Percentiles rank a stretch among this genome's conserved stretches.
Evolutionary conservation across 1,140 invertebrate species (phyloP).

Genomic region (Sitophilus oryzae): DNA sequence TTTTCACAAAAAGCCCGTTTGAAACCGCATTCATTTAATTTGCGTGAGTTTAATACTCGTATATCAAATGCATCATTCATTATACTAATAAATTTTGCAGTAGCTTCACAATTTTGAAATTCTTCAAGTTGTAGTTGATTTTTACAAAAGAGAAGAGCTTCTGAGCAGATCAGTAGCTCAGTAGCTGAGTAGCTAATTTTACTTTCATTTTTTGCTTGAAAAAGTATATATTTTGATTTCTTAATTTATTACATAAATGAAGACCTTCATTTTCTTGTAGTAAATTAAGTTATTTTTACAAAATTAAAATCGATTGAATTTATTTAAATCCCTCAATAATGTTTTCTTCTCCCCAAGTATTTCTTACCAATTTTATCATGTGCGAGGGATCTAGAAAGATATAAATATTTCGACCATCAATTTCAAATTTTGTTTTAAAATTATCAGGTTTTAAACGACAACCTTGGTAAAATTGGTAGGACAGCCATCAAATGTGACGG

Average conservation of each 20-base stretch:
- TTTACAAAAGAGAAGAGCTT: constrained; percentile 1
- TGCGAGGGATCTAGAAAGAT: too few relatives aligned
- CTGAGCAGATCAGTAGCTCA: constrained; percentile 4
- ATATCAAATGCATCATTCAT: constrained; percentile 18
- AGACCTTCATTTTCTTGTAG: constrained; percentile 5
- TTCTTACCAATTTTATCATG: too few relatives aligned
- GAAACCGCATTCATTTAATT: too few relatives aligned
- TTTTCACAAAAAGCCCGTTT: too few relatives aligned
- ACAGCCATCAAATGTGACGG: too few relatives aligned
- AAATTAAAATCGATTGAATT: constrained; percentile 2
- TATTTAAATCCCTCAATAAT: too few relatives aligned
- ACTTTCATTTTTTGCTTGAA: constrained; percentile 17
- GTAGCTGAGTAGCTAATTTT: constrained; percentile 2
- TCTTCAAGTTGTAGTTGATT: constrained; percentile 4
- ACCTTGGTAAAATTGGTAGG: too few relatives aligned
- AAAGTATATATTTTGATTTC: constrained; percentile 1
- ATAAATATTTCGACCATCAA: too few relatives aligned
- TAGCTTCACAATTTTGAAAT: constrained; percentile 11
- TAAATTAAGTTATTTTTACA: background rate
- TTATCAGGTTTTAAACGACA: too few relatives aligned
- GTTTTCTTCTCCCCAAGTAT: too few relatives aligned
- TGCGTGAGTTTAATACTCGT: constrained; percentile 17
- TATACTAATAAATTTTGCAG: constrained; percentile 12
- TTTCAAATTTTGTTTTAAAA: too few relatives aligned
- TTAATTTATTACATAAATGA: constrained; percentile 10